phyloP scores from a whole-genome alignment of 2,888 invertebrate species.

The Hypomecis punctinalis region DNA sequence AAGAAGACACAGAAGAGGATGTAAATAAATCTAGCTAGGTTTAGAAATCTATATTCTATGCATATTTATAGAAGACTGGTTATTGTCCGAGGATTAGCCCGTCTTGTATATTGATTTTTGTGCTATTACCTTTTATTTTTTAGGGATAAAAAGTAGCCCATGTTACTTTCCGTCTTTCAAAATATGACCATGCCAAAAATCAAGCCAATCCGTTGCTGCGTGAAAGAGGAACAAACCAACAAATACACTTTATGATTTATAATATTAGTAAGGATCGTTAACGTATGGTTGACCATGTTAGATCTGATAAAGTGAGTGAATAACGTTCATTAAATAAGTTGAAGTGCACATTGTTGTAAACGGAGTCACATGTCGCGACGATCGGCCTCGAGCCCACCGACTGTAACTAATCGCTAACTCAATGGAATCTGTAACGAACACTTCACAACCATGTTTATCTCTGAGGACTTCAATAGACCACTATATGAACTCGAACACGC shows the following conservation, averaged over 20 bases:
- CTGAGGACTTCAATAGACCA: slow-evolving; percentile 45
- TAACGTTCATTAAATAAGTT: slow-evolving; percentile 28
- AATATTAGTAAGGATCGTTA: too few relatives aligned
- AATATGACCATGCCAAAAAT: too few relatives aligned
- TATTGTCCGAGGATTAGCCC: too few relatives aligned
- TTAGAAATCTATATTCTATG: too few relatives aligned
- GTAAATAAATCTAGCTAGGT: background rate
- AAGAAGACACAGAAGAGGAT: background rate
- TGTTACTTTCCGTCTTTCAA: too few relatives aligned
- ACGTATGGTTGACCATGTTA: background rate
- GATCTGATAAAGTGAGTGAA: slow-evolving; percentile 4
- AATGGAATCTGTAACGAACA: slow-evolving; percentile 58
- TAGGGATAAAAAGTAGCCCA: too few relatives aligned
- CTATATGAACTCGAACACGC: slow-evolving; percentile 12
- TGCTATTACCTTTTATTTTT: too few relatives aligned
- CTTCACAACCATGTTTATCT: slow-evolving; percentile 46
- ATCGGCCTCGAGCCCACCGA: slow-evolving; percentile 55
- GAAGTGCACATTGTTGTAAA: slow-evolving; percentile 29
- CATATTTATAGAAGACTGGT: too few relatives aligned
- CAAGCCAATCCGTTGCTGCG: too few relatives aligned
- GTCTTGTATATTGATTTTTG: too few relatives aligned
- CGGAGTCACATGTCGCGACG: slow-evolving; percentile 45
- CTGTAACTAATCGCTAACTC: slow-evolving; percentile 65
- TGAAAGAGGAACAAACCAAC: too few relatives aligned
- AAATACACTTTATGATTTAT: too few relatives aligned